Conservation (phyloP, 2,113 vertebrate species). For the Syngnathoides biaculeatus region DNA sequence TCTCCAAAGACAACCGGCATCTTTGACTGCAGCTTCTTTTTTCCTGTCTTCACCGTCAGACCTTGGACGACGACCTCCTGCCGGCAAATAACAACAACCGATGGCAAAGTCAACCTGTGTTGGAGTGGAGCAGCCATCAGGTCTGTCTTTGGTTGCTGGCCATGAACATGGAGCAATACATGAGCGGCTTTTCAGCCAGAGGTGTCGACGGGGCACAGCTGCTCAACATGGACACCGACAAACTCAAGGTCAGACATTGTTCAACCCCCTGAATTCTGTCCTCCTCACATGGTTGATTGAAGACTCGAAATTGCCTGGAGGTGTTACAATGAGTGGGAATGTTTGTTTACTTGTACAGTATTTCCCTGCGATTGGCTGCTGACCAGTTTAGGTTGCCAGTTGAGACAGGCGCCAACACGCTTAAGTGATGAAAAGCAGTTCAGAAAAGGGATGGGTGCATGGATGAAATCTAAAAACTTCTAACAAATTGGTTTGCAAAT, state of each 20-base stretch:
- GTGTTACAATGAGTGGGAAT: too few species aligned
- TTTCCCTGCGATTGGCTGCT: too few species aligned
- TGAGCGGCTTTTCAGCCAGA: constrained; percentile 73
- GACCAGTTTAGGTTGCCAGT: too few species aligned
- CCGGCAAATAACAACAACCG: constrained; percentile 76
- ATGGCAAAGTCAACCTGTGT: constrained; percentile 78
- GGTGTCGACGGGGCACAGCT: constrained; percentile 77
- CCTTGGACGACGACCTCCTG: constrained; percentile 75
- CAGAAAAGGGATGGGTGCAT: too few species aligned
- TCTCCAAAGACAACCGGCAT: background rate
- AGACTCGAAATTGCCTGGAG: too few species aligned
- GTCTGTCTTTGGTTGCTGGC: constrained; percentile 81
- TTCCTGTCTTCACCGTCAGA: constrained; percentile 58
- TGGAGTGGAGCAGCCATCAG: constrained; percentile 82
- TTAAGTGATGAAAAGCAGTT: too few species aligned
- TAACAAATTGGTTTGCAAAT: too few species aligned
- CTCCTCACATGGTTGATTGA: too few species aligned
- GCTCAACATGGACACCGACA: constrained; percentile 80
- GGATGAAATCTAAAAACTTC: too few species aligned
- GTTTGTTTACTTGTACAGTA: too few species aligned
- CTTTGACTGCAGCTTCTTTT: background rate
- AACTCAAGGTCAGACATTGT: constrained; percentile 79
- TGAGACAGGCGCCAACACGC: too few species aligned
- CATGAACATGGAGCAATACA: constrained; percentile 83
- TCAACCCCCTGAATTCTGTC: too few species aligned